Conservation (phyloP, 2,113 vertebrate species). For the Caloenas nicobarica region DNA sequence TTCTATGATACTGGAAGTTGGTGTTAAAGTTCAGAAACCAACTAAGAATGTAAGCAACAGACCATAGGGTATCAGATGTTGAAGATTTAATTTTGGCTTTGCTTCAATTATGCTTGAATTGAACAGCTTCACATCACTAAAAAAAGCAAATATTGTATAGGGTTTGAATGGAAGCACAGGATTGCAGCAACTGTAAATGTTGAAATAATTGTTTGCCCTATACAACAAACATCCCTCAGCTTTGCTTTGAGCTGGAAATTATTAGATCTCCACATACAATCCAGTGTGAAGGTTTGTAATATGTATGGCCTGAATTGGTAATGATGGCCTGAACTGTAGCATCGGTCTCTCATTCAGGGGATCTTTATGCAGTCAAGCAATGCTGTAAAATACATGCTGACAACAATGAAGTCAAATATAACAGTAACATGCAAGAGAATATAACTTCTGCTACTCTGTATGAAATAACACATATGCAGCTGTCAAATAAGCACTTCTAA, state of each 20-base stretch:
- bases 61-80: not conserved
- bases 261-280: not conserved
- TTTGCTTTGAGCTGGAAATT: not conserved
- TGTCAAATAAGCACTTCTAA: not conserved
- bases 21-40: not conserved
- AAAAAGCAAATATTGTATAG: not conserved
- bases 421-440: not conserved
- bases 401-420: not conserved
- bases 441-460: not conserved
- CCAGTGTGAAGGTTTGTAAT: not conserved
- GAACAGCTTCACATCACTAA: not conserved
- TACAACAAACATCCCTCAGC: not conserved
- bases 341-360: not conserved
- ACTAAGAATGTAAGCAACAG: not conserved
- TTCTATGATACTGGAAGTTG: not conserved
- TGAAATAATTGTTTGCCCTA: not conserved
- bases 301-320: not conserved
- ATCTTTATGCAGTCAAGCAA: not conserved
- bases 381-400: not conserved
- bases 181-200: not conserved
- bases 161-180: not conserved
- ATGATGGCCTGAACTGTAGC: not conserved
- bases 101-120: not conserved
- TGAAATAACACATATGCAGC: not conserved
- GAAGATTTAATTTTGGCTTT: not conserved